These are phyloP conservation scores for Lagothrix lagotricha DNA, from an alignment of 2,797 vertebrate species.

Conservation along the genomic window DNA sequence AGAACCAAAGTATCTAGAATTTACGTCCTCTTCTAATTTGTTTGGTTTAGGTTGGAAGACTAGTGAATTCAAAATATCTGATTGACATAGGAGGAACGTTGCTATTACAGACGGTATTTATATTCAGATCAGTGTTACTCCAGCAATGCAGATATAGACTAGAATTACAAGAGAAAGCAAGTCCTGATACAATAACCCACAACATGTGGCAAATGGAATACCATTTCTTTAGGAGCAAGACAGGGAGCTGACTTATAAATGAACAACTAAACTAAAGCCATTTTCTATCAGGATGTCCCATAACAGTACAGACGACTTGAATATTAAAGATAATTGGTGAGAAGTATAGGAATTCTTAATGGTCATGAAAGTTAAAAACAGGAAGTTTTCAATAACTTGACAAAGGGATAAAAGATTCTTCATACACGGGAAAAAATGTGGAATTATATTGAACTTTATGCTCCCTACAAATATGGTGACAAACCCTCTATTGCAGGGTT, in stretches of 20 bases:
- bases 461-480: not conserved
- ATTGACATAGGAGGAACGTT: not conserved
- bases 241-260: not conserved
- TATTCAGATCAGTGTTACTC: not conserved
- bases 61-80: not conserved
- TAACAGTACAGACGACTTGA: not conserved
- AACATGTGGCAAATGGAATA: not conserved
- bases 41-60: not conserved
- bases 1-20: not conserved
- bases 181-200: not conserved
- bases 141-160: not conserved
- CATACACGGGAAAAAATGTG: not conserved
- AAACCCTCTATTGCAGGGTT: not conserved
- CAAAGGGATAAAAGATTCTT: not conserved
- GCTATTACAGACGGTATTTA: not conserved
- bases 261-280: not conserved
- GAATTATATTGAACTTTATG: not conserved
- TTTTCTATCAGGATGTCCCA: not conserved
- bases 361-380: not conserved
- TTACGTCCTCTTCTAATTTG: not conserved
- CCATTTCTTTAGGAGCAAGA: not conserved
- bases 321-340: not conserved
- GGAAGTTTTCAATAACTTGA: not conserved
- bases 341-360: not conserved
- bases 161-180: not conserved